Conservation (phyloP, 2,797 vertebrate species). For the Megalops cyprinoides region DNA sequence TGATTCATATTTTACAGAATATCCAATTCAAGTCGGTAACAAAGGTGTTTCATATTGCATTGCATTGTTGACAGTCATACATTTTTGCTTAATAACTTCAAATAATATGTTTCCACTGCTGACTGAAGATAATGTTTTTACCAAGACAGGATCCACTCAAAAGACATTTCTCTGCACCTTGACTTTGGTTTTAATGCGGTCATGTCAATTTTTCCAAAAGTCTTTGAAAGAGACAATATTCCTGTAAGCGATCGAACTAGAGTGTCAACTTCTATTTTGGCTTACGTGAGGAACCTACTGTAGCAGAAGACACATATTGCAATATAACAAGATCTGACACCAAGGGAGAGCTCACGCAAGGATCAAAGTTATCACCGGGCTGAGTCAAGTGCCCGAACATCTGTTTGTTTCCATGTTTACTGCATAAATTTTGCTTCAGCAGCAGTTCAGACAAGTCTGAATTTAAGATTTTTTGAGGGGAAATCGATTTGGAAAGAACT, state of each 20-base stretch:
- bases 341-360: constrained; percentile 44
- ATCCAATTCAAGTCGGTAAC: too few relatives aligned
- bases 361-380: constrained; percentile 60
- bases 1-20: neutral
- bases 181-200: neutral
- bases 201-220: neutral
- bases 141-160: neutral
- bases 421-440: neutral
- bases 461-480: neutral
- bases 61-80: too few relatives aligned
- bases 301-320: neutral
- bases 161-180: neutral
- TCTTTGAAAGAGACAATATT: neutral
- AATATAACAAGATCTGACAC: constrained; percentile 41
- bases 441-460: neutral
- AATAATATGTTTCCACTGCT: too few relatives aligned
- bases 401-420: neutral
- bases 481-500: neutral
- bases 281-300: neutral
- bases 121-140: too few relatives aligned
- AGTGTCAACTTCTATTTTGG: neutral
- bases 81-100: too few relatives aligned
- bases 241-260: neutral
- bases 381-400: constrained; percentile 47
- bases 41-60: too few relatives aligned